Conservation (phyloP, 1,140 invertebrate species). For the Palaemon carinicauda region DNA sequence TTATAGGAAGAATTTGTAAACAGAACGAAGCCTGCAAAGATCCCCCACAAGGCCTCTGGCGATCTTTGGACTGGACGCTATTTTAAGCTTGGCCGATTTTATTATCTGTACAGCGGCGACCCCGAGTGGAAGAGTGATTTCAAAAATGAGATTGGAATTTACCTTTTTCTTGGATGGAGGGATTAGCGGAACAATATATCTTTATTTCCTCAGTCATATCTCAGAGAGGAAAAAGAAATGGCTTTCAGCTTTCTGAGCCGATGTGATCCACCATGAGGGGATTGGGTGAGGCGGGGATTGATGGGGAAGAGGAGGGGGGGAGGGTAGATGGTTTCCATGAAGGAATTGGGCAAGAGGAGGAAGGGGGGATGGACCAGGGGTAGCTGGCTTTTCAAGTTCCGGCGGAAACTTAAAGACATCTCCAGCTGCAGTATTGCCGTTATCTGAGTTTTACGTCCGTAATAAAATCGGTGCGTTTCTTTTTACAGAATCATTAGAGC, state of each 20-base stretch:
- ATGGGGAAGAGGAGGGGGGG: too few relatives aligned
- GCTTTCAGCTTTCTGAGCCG: too few relatives aligned
- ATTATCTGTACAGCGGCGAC: constrained; percentile 18
- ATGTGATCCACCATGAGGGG: too few relatives aligned
- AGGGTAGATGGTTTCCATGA: too few relatives aligned
- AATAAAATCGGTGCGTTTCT: constrained; percentile 9
- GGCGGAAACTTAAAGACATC: background rate
- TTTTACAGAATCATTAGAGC: constrained; percentile 20
- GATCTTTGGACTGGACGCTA: constrained; percentile 16
- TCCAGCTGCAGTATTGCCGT: background rate
- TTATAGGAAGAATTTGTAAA: background rate
- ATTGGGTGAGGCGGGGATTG: too few relatives aligned
- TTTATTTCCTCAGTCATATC: background rate
- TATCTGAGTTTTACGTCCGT: constrained; percentile 10
- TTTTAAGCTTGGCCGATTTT: constrained; percentile 28
- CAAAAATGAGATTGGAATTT: background rate
- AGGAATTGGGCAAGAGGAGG: too few relatives aligned
- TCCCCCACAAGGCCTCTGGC: background rate
- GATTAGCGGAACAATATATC: background rate
- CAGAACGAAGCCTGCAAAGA: background rate
- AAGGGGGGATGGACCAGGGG: background rate
- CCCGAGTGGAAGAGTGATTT: background rate
- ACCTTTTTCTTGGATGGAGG: background rate
- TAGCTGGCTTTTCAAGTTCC: too few relatives aligned
- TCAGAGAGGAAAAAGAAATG: background rate